Evolutionary conservation across 2,113 vertebrate species (phyloP), one percentile per base, ranked within the genome.

Genomic region (Callionymus lyra): DNA sequence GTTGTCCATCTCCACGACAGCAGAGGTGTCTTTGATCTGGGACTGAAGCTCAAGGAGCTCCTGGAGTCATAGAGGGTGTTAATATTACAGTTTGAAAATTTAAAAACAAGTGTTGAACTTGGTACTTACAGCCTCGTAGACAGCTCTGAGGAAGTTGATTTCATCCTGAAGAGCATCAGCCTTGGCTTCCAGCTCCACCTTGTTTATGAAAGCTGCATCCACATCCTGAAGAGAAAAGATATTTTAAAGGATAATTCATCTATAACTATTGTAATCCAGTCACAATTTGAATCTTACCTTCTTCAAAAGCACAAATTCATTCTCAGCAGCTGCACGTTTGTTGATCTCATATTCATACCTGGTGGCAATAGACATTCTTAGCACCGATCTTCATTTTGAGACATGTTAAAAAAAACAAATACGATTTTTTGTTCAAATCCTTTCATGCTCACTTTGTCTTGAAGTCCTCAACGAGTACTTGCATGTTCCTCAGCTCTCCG

Each of bases 301-400:
- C 74, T 95, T 97, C 38, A 97, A 77, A 57, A 96, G 82, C 67
- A 97, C 93, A 44, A 96, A 97, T 1, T 96, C 90, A 0, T 96
- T 97, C 79, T 97, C 93, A 1, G 84, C 87, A 4, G 68, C 11
- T 3, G 90, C 88, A 38, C 93, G 88, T 18, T 88, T 95, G 83
- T 94, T 95, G 72, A 97, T 95, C 70, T 96, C 93, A 8, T 92
- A 90, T 59, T 96, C 93, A 1, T 95, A 97, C 74, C 93, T 97
- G 21, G 31, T 38, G 16, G 16, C 45, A 56, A 59, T n/a, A 44
- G 62, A 4, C 12, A 5, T 40, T 47, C 16, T 1, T 12, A 12
- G 21, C 21, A 8, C 21, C 68, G 4, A 68, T 31, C 19, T 18
- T 12, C 34, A 10, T 11, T 32, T 12, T 27, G 6, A 27, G 6